phyloP scores from a whole-genome alignment of 1,140 invertebrate species.

The Conopomorpha cramerella region DNA sequence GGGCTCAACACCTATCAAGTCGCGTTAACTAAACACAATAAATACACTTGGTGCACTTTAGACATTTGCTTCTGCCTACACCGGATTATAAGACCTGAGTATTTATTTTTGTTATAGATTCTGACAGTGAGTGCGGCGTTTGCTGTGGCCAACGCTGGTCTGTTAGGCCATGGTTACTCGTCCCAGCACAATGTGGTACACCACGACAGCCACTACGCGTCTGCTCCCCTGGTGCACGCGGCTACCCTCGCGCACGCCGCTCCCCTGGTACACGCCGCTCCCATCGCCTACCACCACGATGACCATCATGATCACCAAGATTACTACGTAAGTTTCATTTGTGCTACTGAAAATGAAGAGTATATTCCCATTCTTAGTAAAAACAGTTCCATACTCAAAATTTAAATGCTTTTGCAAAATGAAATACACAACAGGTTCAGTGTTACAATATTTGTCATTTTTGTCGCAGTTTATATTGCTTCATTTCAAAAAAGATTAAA shows the following conservation, averaged over 20 bases:
- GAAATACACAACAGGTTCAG: too few relatives aligned
- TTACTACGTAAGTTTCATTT: conserved; percentile 33
- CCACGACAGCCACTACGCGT: conserved; percentile 14
- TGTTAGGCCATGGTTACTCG: conserved; percentile 20
- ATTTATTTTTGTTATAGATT: conserved; percentile 25
- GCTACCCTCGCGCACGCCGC: conserved; percentile 13
- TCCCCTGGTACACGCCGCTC: conserved; percentile 6
- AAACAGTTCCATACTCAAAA: too few relatives aligned
- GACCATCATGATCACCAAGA: conserved; percentile 15
- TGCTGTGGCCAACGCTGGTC: conserved; percentile 30
- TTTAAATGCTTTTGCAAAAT: too few relatives aligned
- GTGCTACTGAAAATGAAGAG: too few relatives aligned
- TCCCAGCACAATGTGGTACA: conserved; percentile 22
- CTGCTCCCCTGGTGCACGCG: conserved; percentile 12
- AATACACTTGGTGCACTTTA: neutral
- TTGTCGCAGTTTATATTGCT: too few relatives aligned
- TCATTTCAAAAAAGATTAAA: too few relatives aligned
- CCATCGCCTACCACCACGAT: conserved; percentile 8
- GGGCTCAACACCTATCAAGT: too few relatives aligned
- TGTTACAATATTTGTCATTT: too few relatives aligned
- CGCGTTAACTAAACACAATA: neutral
- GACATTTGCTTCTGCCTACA: neutral
- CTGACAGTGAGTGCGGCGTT: conserved; percentile 30
- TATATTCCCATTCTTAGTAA: too few relatives aligned
- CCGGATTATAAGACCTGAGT: conserved; percentile 5